Percentiles rank a stretch among this genome's conserved stretches.
These are phyloP conservation scores for Anser cygnoides DNA, from an alignment of 2,113 vertebrate species.

Conservation along the genomic window DNA sequence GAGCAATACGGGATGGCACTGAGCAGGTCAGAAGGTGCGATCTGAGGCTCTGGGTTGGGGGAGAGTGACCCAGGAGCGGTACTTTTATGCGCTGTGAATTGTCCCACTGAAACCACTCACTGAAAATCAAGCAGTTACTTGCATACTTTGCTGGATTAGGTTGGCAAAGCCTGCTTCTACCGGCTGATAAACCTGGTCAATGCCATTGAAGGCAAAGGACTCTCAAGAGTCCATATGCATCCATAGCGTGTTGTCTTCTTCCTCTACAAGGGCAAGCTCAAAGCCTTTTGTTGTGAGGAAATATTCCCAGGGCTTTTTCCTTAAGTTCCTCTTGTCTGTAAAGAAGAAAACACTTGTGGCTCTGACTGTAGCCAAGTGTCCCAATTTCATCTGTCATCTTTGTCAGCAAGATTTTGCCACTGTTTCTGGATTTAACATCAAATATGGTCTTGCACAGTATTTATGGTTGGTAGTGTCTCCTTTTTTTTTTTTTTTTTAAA, in stretches of 20 bases:
- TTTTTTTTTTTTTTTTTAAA: background rate
- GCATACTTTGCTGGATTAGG: background rate
- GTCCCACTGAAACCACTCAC: background rate
- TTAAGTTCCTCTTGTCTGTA: fast-evolving
- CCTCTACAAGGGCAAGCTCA: background rate
- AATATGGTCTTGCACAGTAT: background rate
- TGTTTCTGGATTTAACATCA: background rate
- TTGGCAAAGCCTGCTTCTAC: background rate
- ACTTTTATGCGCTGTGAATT: background rate
- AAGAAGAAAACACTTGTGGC: background rate
- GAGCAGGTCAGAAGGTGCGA: fast-evolving
- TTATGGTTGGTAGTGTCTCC: background rate
- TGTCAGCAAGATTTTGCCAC: background rate
- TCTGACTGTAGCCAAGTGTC: background rate
- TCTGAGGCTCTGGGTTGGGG: fast-evolving
- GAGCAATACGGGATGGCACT: background rate
- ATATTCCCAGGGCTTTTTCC: background rate
- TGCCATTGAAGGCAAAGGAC: background rate
- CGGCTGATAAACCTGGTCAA: background rate
- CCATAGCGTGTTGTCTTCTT: background rate
- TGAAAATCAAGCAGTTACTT: background rate
- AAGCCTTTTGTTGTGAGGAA: background rate
- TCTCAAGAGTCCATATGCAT: background rate
- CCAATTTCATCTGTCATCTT: background rate
- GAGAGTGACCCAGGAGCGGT: fast-evolving